Base-by-base conservation (phyloP, 2,797 vertebrate genomes). In the Hemitrygon akajei region DNA sequence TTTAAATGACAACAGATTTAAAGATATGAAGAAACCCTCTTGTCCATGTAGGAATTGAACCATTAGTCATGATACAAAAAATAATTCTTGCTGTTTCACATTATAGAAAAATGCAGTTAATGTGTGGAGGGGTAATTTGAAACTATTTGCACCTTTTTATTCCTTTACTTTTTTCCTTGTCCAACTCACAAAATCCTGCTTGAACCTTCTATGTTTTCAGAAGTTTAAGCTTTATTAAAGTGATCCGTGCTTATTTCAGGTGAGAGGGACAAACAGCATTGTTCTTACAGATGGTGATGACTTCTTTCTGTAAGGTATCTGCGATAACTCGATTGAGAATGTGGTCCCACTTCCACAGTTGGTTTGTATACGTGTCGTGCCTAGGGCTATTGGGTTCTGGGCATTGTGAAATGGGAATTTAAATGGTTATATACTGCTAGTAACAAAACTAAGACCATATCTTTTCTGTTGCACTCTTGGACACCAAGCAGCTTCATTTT, bases 1-100 rank as follows among this genome's bases (percentile, higher is more conserved):
- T 58, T 76, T 93, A 76, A 75, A 47, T 93, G 71, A 20, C 91
- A 93, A 92, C 25, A 30, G 69, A 93, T 56, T 93, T 73, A 93
- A 93, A 56, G 40, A 11, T 30, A 76, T 58, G 34, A 30, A 58
- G 91, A 93, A 40, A 93, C 40, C 37, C 37, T 93, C 7, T 76
- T 76, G 71, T 71, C 91, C 40, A 56, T 76, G 22, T 20, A 93
- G 71, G 47, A 93, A 93, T 58, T 92, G 25, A 75, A 93, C 34
- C 16, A 76, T 92, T 92, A 92, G 71, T 73, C 27, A 93, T 56
- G 30, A 58, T 89, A 89, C 47, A 9, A 22, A n/a, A 47, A 89
- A 20, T 63, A 69, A 22, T 89, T 89, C 18, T 69, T 89, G 63
- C n/a, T 89, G 86, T 89, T 37, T 22, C 86, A 69, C 86, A 37